Base-by-base conservation (phyloP, 2,797 vertebrate genomes). In the Ctenopoma multispine region DNA sequence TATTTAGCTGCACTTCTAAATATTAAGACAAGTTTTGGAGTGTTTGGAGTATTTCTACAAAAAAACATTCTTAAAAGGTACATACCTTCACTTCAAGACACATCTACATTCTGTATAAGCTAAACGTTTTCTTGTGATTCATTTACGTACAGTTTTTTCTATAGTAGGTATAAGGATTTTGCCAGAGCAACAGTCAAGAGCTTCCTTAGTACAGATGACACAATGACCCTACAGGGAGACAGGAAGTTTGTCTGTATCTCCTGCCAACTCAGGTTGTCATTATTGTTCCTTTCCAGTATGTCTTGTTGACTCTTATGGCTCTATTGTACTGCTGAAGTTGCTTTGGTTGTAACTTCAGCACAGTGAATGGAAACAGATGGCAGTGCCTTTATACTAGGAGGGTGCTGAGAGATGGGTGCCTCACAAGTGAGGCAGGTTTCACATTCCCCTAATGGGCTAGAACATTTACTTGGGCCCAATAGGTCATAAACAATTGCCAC, bases 351-450 rank as follows among this genome's bases (percentile, higher is more conserved):
- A 87, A 87, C 85, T 88, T 90, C 81, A 84, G 87, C 71, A 63
- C 78, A 64, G 66, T 68, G 80, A 76, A 73, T 81, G 84, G 76
- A 87, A 87, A 85, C 87, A 86, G 78, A 83, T 81, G 82, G 80
- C 79, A 63, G 8, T 69, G 75, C 49, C 60, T 69, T 82, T 76
- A 83, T 73, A 63, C 81, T 83, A 87, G 87, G 69, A 69, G 72
- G 64, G 68, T 79, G 82, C 70, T 82, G 91, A 89, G 64, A 69
- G 91, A 92, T 44, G 56, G 62, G 72, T 67, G 77, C 63, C 81
- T 87, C 82, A 68, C 13, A 41, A 63, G 69, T 54, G 62, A 82
- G 38, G 56, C 63, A 36, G 71, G 76, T 79, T 75, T 90, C 85
- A 61, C 77, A 87, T 90, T 87, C 84, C 55, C 41, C 74, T 81